Conservation (phyloP, 2,888 invertebrate genomes). For the Chalcosyrphus nemorum region DNA sequence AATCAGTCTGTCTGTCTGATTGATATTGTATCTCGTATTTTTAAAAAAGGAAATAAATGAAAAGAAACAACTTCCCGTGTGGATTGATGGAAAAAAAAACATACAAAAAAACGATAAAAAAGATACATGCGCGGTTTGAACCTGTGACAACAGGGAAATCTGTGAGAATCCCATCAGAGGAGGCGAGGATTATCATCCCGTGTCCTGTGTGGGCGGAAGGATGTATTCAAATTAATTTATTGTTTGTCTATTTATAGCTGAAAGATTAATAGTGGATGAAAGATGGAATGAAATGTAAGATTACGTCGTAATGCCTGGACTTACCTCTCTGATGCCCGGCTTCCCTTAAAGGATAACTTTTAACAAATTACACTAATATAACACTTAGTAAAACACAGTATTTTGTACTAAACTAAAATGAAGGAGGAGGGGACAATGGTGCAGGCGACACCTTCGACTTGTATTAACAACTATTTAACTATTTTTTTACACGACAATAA, state of each 20-base stretch:
- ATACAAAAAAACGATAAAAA: background rate
- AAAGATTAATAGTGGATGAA: background rate
- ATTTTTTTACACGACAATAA: constrained; percentile 30
- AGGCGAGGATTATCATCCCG: constrained; percentile 1
- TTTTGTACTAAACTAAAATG: no score
- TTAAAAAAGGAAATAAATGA: background rate
- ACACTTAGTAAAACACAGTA: constrained; percentile 2
- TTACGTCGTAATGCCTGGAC: background rate
- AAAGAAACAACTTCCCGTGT: background rate
- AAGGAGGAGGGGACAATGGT: no score
- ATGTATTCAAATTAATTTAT: constrained; percentile 25
- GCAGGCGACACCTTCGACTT: no score
- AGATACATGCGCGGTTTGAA: constrained; percentile 52
- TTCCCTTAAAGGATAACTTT: background rate
- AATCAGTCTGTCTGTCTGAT: background rate
- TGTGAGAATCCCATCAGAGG: constrained; percentile 19
- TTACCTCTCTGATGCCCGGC: constrained; percentile 1
- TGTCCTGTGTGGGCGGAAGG: constrained; percentile 17
- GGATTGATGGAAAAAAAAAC: background rate
- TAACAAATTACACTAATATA: background rate
- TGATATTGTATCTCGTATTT: background rate
- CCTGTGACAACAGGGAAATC: constrained; percentile 56
- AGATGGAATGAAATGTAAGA: background rate
- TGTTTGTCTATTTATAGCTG: background rate
- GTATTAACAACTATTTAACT: background rate